These are phyloP conservation scores for Protaetia brevitarsis DNA, from an alignment of 1,140 invertebrate genomes.

Conservation along the genomic window DNA sequence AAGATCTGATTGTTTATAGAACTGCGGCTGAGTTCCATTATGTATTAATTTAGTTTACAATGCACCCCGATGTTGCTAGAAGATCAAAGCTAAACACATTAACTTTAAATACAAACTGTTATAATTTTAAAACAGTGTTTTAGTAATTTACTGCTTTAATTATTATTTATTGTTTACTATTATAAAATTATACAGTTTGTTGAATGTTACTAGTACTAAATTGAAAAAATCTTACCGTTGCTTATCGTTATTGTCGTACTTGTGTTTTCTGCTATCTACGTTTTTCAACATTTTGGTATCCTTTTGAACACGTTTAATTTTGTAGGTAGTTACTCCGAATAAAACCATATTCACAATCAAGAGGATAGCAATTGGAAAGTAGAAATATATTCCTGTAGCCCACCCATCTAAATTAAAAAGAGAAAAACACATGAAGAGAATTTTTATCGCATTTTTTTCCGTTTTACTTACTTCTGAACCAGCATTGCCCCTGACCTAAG, in stretches of 20 bases:
- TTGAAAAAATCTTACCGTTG: constrained; percentile 57
- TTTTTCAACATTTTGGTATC: constrained; percentile 60
- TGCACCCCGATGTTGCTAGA: neutral
- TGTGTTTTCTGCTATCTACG: constrained; percentile 57
- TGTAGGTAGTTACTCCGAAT: constrained; percentile 68
- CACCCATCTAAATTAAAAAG: constrained; percentile 53
- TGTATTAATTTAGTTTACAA: neutral
- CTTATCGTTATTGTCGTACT: constrained; percentile 56
- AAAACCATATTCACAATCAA: constrained; percentile 68
- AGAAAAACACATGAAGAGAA: neutral
- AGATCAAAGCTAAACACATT: neutral
- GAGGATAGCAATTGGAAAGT: constrained; percentile 66
- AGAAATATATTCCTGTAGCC: constrained; percentile 67
- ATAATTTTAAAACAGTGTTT: no score
- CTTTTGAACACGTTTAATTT: constrained; percentile 60
- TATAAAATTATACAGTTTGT: no score
- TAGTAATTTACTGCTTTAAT: no score
- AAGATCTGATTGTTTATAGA: neutral
- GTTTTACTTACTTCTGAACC: constrained; percentile 21
- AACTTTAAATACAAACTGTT: no score
- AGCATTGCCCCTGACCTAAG: constrained; percentile 15
- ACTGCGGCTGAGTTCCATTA: neutral
- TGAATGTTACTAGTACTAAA: no score
- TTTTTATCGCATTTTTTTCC: no score
- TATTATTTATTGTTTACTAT: no score